A percentile compares a stretch with the other conserved stretches of the same genome.
Evolutionary conservation across 1,140 invertebrate genomes (phyloP).

Genomic region (Ceratina australensis): DNA sequence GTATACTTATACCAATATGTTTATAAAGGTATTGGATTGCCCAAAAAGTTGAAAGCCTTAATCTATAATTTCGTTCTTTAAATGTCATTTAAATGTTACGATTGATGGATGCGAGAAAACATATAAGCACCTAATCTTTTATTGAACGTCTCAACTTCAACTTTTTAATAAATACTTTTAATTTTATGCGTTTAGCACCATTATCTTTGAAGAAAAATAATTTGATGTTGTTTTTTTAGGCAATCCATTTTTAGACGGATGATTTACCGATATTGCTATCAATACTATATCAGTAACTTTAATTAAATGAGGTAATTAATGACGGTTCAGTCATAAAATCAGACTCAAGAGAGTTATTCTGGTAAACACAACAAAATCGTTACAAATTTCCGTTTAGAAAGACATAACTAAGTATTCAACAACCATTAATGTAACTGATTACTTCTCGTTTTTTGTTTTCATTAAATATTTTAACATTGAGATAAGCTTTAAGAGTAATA

Average conservation of each 20-base stretch:
- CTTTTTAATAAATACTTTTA: conserved; percentile 70
- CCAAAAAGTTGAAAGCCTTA: conserved; percentile 64
- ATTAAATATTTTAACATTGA: conserved; percentile 58
- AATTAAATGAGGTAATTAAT: conserved; percentile 75
- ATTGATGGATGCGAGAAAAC: conserved; percentile 66
- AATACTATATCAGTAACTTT: conserved; percentile 74
- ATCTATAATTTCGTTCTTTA: conserved; percentile 42
- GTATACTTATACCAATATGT: conserved; percentile 53
- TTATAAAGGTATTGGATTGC: conserved; percentile 69
- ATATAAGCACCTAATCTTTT: conserved; percentile 70
- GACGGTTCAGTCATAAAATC: conserved; percentile 70
- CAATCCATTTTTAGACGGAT: conserved; percentile 76
- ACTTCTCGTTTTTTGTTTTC: conserved; percentile 52
- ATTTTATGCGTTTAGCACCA: conserved; percentile 74
- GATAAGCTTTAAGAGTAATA: conserved; percentile 70
- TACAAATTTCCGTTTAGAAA: conserved; percentile 40
- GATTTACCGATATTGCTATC: conserved; percentile 68
- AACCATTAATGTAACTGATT: conserved; percentile 58
- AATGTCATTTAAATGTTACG: conserved; percentile 53
- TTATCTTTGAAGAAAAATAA: conserved; percentile 71
- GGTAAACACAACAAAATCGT: conserved; percentile 62
- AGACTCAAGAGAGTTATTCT: conserved; percentile 57
- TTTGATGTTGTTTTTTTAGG: conserved; percentile 68
- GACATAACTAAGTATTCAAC: conserved; percentile 56
- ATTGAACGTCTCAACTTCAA: conserved; percentile 62